Conservation (phyloP, 2,797 vertebrate genomes). For the Hypotaenidia okinawae region DNA sequence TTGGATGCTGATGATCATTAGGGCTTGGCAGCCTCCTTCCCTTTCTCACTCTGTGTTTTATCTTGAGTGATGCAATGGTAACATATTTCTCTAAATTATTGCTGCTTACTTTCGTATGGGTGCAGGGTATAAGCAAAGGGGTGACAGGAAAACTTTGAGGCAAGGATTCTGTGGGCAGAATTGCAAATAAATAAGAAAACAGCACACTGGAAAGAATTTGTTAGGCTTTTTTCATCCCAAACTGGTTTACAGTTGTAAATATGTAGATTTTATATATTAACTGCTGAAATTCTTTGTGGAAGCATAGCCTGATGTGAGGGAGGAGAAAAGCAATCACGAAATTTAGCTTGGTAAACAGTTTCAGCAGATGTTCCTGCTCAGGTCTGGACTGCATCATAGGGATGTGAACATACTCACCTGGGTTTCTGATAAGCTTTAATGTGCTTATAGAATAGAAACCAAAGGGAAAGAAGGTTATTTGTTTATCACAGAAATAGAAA, state of each 20-base stretch:
- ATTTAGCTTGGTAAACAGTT: neutral
- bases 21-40: neutral
- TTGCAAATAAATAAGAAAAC: neutral
- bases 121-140: neutral
- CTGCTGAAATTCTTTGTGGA: neutral
- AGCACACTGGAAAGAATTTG: neutral
- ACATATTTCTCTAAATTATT: neutral
- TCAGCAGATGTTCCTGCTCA: neutral
- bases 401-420: neutral
- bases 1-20: neutral
- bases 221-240: neutral
- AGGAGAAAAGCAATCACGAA: neutral
- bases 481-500: neutral
- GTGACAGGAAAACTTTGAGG: neutral
- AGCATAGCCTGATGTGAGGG: neutral
- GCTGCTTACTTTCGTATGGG: neutral
- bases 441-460: neutral
- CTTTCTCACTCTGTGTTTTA: neutral
- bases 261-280: neutral
- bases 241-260: neutral
- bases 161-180: neutral
- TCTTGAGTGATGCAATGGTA: neutral
- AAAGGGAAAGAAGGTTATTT: neutral
- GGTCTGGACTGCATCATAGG: neutral
- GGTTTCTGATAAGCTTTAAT: neutral